Evolutionary conservation across 2,888 invertebrate genomes (phyloP), one percentile per base, ranked within the genome.

Genomic region (Luperina testacea): DNA sequence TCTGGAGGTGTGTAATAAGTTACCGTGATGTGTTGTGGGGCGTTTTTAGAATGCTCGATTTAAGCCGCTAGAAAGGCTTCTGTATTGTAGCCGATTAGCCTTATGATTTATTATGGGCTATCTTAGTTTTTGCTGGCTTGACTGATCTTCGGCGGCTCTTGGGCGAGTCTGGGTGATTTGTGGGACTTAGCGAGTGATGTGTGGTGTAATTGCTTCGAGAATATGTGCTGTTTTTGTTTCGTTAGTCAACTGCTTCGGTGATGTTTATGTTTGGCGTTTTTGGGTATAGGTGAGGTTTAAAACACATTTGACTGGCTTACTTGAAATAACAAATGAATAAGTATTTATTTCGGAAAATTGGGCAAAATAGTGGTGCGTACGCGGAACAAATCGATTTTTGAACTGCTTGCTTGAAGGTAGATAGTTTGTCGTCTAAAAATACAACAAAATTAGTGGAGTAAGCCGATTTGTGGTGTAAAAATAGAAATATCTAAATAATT

Each of bases 61-160:
- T 67, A 85, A 90, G 91, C 91, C 90, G 92, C 91, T 92, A 92
- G 92, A 91, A 94, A 93, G 88, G 95, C 95, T 95, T 94, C 96
- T 94, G 95, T 95, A 81, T 84, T 89, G 92, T 92, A 91, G 90
- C 89, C 92, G 92, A 95, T 96, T 95, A 95, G 90, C 82, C 77
- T 83, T 85, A 91, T 95, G 94, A 95, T 95, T 95, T 95, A 95
- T 95, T 89, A 89, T 84, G 88, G 81, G 78, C 69, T 79, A 77
- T 78, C 72, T 86, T 75, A 80, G 83, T 90, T 90, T 90, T 90
- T 89, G 90, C 88, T 80, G 82, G 38, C 67, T 75, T 80, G 81
- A 81, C 84, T 83, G 85, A 88, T 87, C 87, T 87, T 81, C 80
- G 82, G 80, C 82, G 85, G 84, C 81, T 85, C 87, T 81, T 77